phyloP scores from a whole-genome alignment of 2,888 invertebrate genomes.

The Torymus auratus region DNA sequence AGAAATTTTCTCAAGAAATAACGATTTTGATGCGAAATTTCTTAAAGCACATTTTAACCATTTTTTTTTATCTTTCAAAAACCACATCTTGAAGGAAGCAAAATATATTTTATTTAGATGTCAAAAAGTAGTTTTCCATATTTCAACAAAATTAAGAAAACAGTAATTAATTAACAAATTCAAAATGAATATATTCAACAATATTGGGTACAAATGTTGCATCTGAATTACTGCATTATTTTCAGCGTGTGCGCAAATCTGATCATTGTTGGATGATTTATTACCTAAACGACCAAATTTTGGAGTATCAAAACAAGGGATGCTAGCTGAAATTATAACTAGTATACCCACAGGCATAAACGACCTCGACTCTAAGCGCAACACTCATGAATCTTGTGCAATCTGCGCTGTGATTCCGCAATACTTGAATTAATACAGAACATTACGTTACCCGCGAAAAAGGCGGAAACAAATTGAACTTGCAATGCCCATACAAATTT shows the following conservation, averaged over 20 bases:
- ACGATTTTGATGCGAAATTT: too few species aligned
- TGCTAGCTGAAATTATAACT: constrained; percentile 15
- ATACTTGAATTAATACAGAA: too few species aligned
- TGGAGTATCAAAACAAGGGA: constrained; percentile 31
- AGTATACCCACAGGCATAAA: not conserved
- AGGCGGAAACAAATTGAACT: not conserved
- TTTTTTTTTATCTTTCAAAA: too few species aligned
- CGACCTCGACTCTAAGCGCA: not conserved
- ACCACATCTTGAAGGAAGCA: too few species aligned
- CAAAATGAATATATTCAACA: not conserved
- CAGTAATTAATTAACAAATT: too few species aligned
- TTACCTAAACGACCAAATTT: constrained; percentile 17
- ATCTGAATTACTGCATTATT: constrained; percentile 32
- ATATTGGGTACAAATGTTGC: constrained; percentile 12
- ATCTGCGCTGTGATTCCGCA: too few species aligned
- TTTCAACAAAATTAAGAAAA: too few species aligned
- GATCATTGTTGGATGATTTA: constrained; percentile 23
- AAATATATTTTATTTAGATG: too few species aligned
- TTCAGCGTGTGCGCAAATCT: constrained; percentile 12
- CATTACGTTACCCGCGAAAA: not conserved
- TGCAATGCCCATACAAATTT: not conserved
- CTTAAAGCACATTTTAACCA: too few species aligned
- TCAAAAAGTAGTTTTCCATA: too few species aligned
- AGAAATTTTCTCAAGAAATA: too few species aligned
- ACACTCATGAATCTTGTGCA: not conserved